phyloP scores from a whole-genome alignment of 2,113 vertebrate species.

The Nerophis ophidion region DNA sequence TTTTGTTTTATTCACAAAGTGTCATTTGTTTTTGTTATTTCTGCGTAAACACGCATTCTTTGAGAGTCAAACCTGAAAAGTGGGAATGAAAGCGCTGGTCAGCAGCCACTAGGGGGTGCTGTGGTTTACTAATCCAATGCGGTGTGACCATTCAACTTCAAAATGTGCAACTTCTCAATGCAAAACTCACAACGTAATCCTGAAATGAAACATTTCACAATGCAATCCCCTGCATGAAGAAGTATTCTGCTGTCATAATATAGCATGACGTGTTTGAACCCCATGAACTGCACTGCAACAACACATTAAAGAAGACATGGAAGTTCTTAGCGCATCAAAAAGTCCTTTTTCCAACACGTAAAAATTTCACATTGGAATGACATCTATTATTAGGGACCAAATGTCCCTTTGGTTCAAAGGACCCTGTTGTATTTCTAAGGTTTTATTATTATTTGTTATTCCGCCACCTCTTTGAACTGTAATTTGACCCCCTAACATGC shows the following conservation, averaged over 20 bases:
- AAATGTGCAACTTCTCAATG: neutral
- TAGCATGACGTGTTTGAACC: too few relatives aligned
- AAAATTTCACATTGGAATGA: too few relatives aligned
- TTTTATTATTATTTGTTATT: too few relatives aligned
- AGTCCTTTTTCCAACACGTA: too few relatives aligned
- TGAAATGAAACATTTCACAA: constrained; percentile 11
- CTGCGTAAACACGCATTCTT: constrained; percentile 4
- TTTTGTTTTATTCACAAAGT: constrained; percentile 17
- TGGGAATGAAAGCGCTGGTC: constrained; percentile 35
- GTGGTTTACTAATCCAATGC: constrained; percentile 12
- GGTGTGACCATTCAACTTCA: neutral
- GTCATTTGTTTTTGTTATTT: constrained; percentile 5
- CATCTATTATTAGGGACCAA: too few relatives aligned
- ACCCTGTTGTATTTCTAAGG: too few relatives aligned
- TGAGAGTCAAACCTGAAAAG: neutral
- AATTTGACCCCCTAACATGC: too few relatives aligned
- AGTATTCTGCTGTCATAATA: neutral
- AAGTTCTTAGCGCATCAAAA: neutral
- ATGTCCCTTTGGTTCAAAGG: too few relatives aligned
- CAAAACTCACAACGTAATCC: neutral
- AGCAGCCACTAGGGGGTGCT: constrained; percentile 51
- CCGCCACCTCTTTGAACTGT: too few relatives aligned
- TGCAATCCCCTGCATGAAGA: neutral
- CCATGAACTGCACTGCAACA: too few relatives aligned
- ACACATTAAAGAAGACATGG: neutral